Conservation (phyloP, 2,113 vertebrate species). For the Ovis canadensis region DNA sequence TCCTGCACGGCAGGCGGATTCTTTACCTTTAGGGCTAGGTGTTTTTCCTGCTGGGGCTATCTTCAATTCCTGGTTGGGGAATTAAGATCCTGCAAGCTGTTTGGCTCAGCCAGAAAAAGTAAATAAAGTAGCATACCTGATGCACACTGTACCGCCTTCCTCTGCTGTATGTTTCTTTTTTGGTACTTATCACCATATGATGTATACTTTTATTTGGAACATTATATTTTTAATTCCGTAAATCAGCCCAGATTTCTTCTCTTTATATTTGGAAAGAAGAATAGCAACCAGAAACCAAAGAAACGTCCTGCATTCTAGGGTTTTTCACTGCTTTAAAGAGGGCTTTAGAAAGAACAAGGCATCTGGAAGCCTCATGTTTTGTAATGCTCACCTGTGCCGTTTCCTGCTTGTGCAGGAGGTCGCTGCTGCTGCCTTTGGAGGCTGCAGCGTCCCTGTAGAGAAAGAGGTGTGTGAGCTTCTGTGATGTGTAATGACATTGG, state of each 20-base stretch:
- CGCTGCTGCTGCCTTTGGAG: not conserved
- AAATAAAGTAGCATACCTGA: not conserved
- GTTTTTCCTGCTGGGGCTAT: not conserved
- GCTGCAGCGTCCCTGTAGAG: not conserved
- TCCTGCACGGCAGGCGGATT: not conserved
- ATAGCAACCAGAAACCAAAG: not conserved
- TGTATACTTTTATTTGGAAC: not conserved
- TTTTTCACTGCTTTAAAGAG: not conserved
- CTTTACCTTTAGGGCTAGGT: not conserved
- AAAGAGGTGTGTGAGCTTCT: not conserved
- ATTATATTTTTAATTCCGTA: not conserved
- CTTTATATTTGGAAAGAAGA: not conserved
- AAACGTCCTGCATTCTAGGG: not conserved
- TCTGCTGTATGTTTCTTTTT: not conserved
- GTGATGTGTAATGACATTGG: not conserved
- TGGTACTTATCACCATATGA: not conserved
- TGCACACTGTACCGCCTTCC: not conserved
- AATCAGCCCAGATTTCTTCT: not conserved
- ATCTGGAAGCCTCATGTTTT: not conserved
- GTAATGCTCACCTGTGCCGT: fast-evolving
- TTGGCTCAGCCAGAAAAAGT: not conserved
- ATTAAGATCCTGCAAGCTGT: not conserved
- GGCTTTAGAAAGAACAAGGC: not conserved
- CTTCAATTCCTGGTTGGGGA: not conserved
- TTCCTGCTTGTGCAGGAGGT: not conserved